These are phyloP conservation scores for Junco hyemalis DNA, from an alignment of 2,113 vertebrate genomes.

Conservation along the genomic window DNA sequence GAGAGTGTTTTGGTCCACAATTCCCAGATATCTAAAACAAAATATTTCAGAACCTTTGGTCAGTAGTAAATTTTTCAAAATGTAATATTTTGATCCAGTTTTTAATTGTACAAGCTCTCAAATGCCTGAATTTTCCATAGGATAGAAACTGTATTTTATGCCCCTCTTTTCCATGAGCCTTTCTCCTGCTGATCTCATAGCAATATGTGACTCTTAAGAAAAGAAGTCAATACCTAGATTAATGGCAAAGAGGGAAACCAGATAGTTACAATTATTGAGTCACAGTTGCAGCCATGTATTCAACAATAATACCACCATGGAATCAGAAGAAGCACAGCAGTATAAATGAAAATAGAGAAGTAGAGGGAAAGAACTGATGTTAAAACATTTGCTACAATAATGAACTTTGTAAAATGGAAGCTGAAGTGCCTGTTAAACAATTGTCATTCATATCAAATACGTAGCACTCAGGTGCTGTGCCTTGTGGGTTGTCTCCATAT, in stretches of 20 bases:
- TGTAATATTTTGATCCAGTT: background rate
- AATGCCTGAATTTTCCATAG: background rate
- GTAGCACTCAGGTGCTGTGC: background rate
- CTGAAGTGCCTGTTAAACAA: background rate
- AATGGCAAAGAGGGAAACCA: background rate
- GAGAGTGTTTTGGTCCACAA: background rate
- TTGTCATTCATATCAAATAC: background rate
- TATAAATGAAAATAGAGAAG: background rate
- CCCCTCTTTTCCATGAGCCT: background rate
- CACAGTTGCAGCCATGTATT: background rate
- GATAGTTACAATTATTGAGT: background rate
- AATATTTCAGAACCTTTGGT: background rate
- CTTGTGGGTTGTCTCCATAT: background rate
- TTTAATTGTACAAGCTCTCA: background rate
- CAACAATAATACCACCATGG: background rate
- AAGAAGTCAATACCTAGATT: conserved; percentile 17
- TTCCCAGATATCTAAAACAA: background rate
- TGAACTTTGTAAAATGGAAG: background rate
- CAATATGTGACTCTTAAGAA: background rate
- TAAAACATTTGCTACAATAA: background rate
- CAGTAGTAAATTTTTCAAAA: background rate
- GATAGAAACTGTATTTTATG: background rate
- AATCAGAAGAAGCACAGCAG: background rate
- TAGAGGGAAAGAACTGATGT: background rate
- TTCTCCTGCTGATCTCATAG: background rate